Conservation (phyloP, 2,113 vertebrate genomes). For the Etheostoma cragini region DNA sequence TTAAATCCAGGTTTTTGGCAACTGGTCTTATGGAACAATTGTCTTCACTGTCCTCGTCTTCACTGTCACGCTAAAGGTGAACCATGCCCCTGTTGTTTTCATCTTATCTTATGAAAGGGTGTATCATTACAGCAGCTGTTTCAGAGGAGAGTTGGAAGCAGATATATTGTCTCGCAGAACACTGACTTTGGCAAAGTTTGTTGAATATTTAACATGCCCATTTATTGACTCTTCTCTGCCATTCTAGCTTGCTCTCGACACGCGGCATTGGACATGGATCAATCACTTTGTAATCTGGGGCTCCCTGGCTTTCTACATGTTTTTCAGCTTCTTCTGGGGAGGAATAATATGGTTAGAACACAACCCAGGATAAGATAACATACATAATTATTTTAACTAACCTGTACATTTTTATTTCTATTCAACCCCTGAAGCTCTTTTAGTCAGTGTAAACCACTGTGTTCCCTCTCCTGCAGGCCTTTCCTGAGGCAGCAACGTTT, state of each 20-base stretch:
- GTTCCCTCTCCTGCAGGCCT: slow-evolving; percentile 86
- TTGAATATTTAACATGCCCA: background rate
- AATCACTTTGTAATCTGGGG: slow-evolving; percentile 99
- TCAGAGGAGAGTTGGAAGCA: background rate
- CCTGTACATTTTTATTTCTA: background rate
- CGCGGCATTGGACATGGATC: slow-evolving; percentile 97
- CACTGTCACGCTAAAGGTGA: slow-evolving; percentile 97
- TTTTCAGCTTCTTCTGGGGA: slow-evolving; percentile 99
- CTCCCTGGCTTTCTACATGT: slow-evolving; percentile 95
- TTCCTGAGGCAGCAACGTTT: slow-evolving; percentile 96
- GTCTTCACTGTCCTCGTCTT: slow-evolving; percentile 97
- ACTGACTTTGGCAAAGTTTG: background rate
- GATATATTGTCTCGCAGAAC: background rate
- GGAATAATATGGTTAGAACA: slow-evolving; percentile 93
- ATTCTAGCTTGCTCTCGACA: slow-evolving; percentile 93
- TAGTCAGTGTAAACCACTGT: slow-evolving; percentile 12
- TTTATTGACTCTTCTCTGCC: slow-evolving; percentile 13
- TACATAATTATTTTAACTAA: background rate
- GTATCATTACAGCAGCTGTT: background rate
- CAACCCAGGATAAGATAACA: background rate
- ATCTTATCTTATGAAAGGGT: background rate
- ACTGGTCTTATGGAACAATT: slow-evolving; percentile 97
- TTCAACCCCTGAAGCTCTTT: background rate
- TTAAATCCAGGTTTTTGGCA: slow-evolving; percentile 92
- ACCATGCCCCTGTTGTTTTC: slow-evolving; percentile 2